Conservation (phyloP, 1,140 invertebrate species). For the Hormaphis cornu region DNA sequence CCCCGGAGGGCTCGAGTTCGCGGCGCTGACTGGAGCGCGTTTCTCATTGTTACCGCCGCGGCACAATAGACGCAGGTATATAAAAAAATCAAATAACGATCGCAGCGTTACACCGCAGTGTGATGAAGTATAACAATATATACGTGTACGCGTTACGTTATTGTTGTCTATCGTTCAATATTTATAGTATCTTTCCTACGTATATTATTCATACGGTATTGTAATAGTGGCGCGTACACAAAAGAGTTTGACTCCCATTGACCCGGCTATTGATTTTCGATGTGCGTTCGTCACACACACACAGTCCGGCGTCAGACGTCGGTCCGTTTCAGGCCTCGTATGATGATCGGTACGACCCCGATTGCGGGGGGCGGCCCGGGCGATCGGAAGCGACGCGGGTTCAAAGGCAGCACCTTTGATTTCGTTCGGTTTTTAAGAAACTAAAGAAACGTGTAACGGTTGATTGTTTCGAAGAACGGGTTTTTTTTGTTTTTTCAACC, state of each 20-base stretch:
- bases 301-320: background rate
- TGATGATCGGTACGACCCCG: too few relatives aligned
- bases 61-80: background rate
- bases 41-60: background rate
- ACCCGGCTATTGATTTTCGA: constrained; percentile 14
- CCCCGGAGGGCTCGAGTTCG: background rate
- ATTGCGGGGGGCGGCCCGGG: too few relatives aligned
- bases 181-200: too few relatives aligned
- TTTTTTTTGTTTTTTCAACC: too few relatives aligned
- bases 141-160: background rate
- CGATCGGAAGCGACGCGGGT: too few relatives aligned
- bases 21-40: background rate
- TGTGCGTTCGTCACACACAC: constrained; percentile 5
- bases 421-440: too few relatives aligned
- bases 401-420: too few relatives aligned
- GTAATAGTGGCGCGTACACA: background rate
- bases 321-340: background rate
- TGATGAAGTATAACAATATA: background rate
- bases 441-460: too few relatives aligned
- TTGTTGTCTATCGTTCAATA: too few relatives aligned
- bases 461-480: too few relatives aligned
- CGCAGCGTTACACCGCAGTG: background rate
- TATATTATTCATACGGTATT: too few relatives aligned
- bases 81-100: too few relatives aligned
- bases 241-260: background rate